A percentile compares a stretch with the other conserved stretches of the same genome.
Evolutionary conservation across 2,888 invertebrate genomes (phyloP).

Genomic region (Agriotes lineatus): DNA sequence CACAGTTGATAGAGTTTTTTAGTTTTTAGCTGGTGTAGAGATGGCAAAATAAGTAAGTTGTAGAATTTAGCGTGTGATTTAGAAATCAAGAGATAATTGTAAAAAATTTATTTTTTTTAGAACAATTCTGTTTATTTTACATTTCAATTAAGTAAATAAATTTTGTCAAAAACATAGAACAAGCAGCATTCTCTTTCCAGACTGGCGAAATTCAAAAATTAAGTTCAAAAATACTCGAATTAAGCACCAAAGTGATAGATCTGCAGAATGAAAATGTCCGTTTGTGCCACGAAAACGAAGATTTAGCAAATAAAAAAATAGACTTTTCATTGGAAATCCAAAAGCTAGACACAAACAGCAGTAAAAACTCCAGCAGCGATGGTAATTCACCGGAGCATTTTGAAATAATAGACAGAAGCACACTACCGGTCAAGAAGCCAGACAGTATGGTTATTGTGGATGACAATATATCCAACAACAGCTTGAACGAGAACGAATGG

Average conservation of each 20-base stretch:
- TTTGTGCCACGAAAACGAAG: conserved; percentile 57
- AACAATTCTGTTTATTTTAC: background rate
- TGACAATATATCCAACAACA: conserved; percentile 61
- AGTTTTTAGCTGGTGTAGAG: too few relatives aligned
- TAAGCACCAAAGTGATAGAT: conserved; percentile 61
- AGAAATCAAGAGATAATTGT: too few relatives aligned
- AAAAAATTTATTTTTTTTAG: too few relatives aligned
- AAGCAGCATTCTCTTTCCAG: too few relatives aligned
- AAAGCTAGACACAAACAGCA: conserved; percentile 10
- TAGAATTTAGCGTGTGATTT: too few relatives aligned
- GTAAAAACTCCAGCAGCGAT: conserved; percentile 63
- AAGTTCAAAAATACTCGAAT: conserved; percentile 61
- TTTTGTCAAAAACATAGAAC: too few relatives aligned
- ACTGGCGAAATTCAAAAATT: conserved; percentile 48
- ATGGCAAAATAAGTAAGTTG: too few relatives aligned
- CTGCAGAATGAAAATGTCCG: conserved; percentile 65
- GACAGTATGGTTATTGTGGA: conserved; percentile 54
- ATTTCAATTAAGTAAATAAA: background rate
- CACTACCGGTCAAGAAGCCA: conserved; percentile 48
- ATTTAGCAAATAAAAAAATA: conserved; percentile 44
- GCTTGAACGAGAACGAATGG: conserved; percentile 64
- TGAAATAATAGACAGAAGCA: conserved; percentile 71
- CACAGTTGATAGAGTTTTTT: too few relatives aligned
- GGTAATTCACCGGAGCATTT: conserved; percentile 74
- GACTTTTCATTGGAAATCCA: conserved; percentile 32